phyloP scores from a whole-genome alignment of 1,140 invertebrate species.

The Brachionus asplanchnoidis region DNA sequence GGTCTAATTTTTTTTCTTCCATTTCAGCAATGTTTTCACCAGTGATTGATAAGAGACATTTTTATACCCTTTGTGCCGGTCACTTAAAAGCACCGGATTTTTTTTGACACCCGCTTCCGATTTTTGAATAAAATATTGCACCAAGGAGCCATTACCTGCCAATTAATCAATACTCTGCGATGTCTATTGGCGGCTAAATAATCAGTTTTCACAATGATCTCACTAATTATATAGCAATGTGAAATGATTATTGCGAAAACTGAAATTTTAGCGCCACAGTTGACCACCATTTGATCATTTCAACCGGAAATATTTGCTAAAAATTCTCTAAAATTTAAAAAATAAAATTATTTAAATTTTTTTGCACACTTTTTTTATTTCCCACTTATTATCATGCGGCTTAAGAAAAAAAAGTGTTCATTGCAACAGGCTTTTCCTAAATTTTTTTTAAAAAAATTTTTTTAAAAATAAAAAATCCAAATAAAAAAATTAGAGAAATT shows the following conservation, averaged over 20 bases:
- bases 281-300: not conserved
- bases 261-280: not conserved
- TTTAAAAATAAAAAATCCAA: no score
- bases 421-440: no score
- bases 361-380: no score
- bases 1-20: not conserved
- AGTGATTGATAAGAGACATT: not conserved
- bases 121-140: not conserved
- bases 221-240: slow-evolving; percentile 33
- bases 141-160: not conserved
- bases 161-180: slow-evolving; percentile 5
- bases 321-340: no score
- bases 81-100: not conserved
- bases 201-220: slow-evolving; percentile 43
- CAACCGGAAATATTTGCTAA: no score
- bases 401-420: no score
- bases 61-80: not conserved
- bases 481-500: not conserved
- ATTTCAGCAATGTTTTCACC: not conserved
- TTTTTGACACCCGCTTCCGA: not conserved
- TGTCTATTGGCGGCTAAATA: not conserved
- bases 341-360: no score
- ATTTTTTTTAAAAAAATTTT: no score
- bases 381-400: no score
- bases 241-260: slow-evolving; percentile 41